Evolutionary conservation across 2,888 invertebrate species (phyloP).

Genomic region (Neria commutata): DNA sequence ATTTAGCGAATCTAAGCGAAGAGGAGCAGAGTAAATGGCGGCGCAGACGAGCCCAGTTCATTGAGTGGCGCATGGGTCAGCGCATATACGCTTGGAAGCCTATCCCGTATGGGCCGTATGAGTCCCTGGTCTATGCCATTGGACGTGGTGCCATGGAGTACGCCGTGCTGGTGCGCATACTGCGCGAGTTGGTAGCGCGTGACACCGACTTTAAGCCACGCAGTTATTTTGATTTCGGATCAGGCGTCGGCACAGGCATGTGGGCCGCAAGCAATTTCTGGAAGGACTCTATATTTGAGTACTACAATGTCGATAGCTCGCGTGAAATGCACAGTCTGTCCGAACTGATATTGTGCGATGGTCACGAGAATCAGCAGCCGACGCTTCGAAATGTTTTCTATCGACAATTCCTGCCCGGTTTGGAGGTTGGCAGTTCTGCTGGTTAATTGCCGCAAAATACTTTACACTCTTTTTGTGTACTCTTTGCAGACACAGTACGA

Average conservation of each 20-base stretch:
- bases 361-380: slow-evolving; percentile 68
- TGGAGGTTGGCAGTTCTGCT: slow-evolving; percentile 34
- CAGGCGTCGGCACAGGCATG: slow-evolving; percentile 84
- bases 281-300: slow-evolving; percentile 76
- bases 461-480: neutral
- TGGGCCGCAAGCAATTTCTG: slow-evolving; percentile 83
- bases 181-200: slow-evolving; percentile 73
- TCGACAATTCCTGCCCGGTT: slow-evolving; percentile 81
- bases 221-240: slow-evolving; percentile 88
- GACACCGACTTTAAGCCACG: slow-evolving; percentile 74
- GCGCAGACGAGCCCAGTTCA: slow-evolving; percentile 64
- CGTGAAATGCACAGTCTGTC: slow-evolving; percentile 82
- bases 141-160: slow-evolving; percentile 77
- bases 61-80: slow-evolving; percentile 66
- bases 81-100: slow-evolving; percentile 77
- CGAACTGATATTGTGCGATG: slow-evolving; percentile 71
- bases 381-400: slow-evolving; percentile 71
- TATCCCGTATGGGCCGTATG: slow-evolving; percentile 71
- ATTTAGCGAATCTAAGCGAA: slow-evolving; percentile 45
- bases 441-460: neutral
- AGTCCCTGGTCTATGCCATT: slow-evolving; percentile 73
- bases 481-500: slow-evolving; percentile 70
- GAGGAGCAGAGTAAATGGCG: slow-evolving; percentile 60
- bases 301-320: slow-evolving; percentile 84
- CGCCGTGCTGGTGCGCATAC: slow-evolving; percentile 71